phyloP scores from a whole-genome alignment of 2,797 vertebrate genomes.

The Syndactyla subalaris region DNA sequence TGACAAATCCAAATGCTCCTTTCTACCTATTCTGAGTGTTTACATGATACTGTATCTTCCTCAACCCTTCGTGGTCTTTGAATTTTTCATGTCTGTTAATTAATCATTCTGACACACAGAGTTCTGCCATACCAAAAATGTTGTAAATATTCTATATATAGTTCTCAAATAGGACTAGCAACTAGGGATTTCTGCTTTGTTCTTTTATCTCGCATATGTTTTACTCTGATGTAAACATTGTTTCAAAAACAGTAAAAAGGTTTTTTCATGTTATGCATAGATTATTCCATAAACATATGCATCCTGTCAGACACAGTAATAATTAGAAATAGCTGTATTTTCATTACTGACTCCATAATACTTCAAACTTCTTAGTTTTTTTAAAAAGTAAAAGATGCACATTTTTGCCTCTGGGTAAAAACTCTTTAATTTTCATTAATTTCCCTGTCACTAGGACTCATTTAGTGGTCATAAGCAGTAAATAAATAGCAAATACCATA shows the following conservation, averaged over 20 bases:
- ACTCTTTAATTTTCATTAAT: not conserved
- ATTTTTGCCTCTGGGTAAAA: not conserved
- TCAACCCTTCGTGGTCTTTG: not conserved
- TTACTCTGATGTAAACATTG: constrained; percentile 61
- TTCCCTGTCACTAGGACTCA: not conserved
- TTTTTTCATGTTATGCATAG: constrained; percentile 58
- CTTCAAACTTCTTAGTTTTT: not conserved
- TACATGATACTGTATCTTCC: not conserved
- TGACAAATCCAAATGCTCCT: not conserved
- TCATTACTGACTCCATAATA: not conserved
- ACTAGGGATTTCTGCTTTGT: constrained; percentile 54
- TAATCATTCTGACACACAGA: constrained; percentile 54
- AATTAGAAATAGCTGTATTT: constrained; percentile 59
- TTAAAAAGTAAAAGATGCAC: not conserved
- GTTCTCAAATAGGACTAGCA: constrained; percentile 31
- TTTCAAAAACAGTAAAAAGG: constrained; percentile 51
- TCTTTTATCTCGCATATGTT: constrained; percentile 64
- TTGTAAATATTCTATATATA: constrained; percentile 59
- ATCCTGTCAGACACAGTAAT: constrained; percentile 53
- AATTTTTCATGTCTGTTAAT: constrained; percentile 42
- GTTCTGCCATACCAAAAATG: not conserved
- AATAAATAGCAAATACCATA: not conserved
- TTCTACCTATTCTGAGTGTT: not conserved
- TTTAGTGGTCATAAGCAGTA: not conserved
- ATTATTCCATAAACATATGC: constrained; percentile 63